These are phyloP conservation scores for Takifugu rubripes DNA, from an alignment of 2,797 vertebrate genomes.

Conservation along the genomic window DNA sequence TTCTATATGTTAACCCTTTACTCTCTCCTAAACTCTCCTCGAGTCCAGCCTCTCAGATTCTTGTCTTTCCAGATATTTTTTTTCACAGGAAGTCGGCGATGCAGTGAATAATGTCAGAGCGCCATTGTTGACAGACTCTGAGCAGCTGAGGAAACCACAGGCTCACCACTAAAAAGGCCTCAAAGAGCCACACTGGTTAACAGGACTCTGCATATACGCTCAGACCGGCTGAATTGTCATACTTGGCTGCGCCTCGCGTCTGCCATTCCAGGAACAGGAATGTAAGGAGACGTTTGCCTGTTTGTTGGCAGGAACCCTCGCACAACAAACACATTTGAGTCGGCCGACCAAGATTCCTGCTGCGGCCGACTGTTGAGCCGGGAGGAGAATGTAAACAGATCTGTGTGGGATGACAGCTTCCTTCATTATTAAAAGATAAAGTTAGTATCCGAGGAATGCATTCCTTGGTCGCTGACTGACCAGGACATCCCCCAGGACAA, in stretches of 20 bases:
- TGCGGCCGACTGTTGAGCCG: conserved; percentile 15
- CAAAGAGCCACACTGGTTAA: conserved; percentile 35
- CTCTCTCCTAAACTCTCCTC: conserved; percentile 29
- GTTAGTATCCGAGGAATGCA: conserved; percentile 52
- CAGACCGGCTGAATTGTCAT: conserved; percentile 44
- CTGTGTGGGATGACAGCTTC: conserved; percentile 40
- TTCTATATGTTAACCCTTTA: conserved; percentile 49
- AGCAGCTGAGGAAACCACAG: conserved; percentile 54
- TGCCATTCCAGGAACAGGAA: conserved; percentile 40
- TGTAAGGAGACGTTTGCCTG: conserved; percentile 30
- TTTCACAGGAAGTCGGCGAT: conserved; percentile 26
- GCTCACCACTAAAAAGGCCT: conserved; percentile 47
- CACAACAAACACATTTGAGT: conserved; percentile 45
- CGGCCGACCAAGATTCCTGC: conserved; percentile 30
- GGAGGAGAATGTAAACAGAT: conserved; percentile 41
- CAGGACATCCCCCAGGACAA: conserved; percentile 28
- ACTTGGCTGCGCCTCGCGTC: conserved; percentile 29
- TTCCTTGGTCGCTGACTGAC: conserved; percentile 29
- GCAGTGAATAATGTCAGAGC: conserved; percentile 25
- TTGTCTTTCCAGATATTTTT: conserved; percentile 3
- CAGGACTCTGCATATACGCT: conserved; percentile 34
- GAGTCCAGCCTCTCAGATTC: not conserved
- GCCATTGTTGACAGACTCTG: conserved; percentile 30
- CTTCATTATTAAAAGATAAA: conserved; percentile 52
- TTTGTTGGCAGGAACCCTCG: conserved; percentile 37